Evolutionary conservation across 2,888 invertebrate genomes (phyloP), one percentile per base, ranked within the genome.

Genomic region (Heliothis peltigera): DNA sequence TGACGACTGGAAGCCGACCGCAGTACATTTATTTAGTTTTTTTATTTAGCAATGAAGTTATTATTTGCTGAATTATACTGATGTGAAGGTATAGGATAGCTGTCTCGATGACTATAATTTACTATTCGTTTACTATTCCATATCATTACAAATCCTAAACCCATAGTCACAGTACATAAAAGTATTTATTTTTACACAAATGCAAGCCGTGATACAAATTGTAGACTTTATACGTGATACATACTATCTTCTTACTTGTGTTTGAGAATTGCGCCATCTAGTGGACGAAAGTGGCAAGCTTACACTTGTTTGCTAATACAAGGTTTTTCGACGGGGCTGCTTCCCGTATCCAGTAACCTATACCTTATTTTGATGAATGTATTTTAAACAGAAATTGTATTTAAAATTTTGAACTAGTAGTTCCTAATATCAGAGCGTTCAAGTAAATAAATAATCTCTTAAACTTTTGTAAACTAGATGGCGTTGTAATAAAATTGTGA

Each of bases 111-210:
- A n/a, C n/a, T n/a, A n/a, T n/a, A n/a, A n/a, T n/a, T n/a, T 32
- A 32, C 25, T 6, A 25, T 25, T 25, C 25, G 25, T 32, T 1
- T 32, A 32, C 3, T 32, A 32, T 32, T 8, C 2, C 53, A 49
- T 65, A 25, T 65, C 60, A 47, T 71, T 73, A 60, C 59, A 73
- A 25, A 1, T 7, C 4, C 47, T 6, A 1, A 35, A 7, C 19
- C 53, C 0, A 7, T 44, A 48, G 52, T 15, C 39, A 10, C 47
- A 70, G 51, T 64, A 70, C 39, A 75, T 60, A 54, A 70, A 51
- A 46, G 10, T 70, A 70, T 65, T 75, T 69, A 72, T 72, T 72
- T 72, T 75, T 71, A 71, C 66, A 64, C 55, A 19, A 32, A 47
- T 57, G 49, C 21, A 46, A 75, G 69, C 17, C n/a, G 44, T 39